Conservation (phyloP, 1,140 invertebrate species). For the Eumeta japonica region DNA sequence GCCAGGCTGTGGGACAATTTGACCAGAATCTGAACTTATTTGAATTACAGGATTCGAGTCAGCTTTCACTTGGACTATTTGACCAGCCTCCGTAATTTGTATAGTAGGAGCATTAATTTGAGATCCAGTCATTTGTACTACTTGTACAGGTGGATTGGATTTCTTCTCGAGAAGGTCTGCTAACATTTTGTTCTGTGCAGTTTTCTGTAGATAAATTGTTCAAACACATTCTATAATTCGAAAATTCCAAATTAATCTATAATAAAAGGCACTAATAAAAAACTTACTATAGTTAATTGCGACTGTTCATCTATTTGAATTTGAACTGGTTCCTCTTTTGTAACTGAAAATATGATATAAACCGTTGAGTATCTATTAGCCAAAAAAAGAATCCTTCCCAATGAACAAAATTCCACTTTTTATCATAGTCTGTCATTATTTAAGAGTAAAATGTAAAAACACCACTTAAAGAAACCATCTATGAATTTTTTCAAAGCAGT, state of each 20-base stretch:
- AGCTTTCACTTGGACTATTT: slow-evolving; percentile 45
- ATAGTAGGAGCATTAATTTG: slow-evolving; percentile 46
- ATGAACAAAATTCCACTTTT: too few relatives aligned
- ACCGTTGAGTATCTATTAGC: too few relatives aligned
- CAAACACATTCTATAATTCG: slow-evolving; percentile 4
- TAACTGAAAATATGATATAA: slow-evolving; percentile 28
- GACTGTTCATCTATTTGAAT: slow-evolving; percentile 47
- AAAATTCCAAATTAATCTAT: not conserved
- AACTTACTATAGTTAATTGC: slow-evolving; percentile 41
- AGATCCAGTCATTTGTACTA: slow-evolving; percentile 38
- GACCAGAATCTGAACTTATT: slow-evolving; percentile 25
- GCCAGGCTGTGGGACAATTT: slow-evolving; percentile 17
- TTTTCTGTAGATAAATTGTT: slow-evolving; percentile 35
- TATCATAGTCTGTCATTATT: too few relatives aligned
- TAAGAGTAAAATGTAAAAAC: too few relatives aligned
- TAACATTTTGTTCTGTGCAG: slow-evolving; percentile 54
- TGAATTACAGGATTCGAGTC: slow-evolving; percentile 37
- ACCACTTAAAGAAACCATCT: too few relatives aligned
- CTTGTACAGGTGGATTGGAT: slow-evolving; percentile 48
- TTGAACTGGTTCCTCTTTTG: slow-evolving; percentile 39
- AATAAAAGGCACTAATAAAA: not conserved
- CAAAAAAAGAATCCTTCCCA: too few relatives aligned
- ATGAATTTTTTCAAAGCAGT: too few relatives aligned
- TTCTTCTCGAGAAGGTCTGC: slow-evolving; percentile 53
- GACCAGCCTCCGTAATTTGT: slow-evolving; percentile 48